Evolutionary conservation across 1,140 invertebrate genomes (phyloP).

Genomic region (Nautilus pompilius): DNA sequence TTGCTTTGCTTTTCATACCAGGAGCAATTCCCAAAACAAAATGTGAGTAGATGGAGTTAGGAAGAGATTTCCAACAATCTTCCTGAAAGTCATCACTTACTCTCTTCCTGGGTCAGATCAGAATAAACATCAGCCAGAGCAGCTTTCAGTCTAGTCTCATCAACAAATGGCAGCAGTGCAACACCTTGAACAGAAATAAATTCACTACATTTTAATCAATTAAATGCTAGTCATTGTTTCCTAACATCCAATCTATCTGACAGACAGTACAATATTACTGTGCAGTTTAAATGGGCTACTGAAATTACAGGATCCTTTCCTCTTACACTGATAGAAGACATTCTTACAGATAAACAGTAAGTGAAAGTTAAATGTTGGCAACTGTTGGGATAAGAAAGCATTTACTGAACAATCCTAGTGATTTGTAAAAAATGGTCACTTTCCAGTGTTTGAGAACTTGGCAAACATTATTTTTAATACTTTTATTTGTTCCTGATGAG

Average conservation of each 20-base stretch:
- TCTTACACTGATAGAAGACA: no score
- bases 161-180: conserved; percentile 95
- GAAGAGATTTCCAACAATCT: not conserved
- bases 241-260: not conserved
- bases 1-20: no score
- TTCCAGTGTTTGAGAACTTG: not conserved
- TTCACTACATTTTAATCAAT: not conserved
- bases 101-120: conserved; percentile 76
- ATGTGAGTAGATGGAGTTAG: no score
- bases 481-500: no score
- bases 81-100: conserved; percentile 45
- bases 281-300: not conserved
- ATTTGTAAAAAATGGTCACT: not conserved
- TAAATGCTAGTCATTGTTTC: no score
- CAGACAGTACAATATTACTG: not conserved
- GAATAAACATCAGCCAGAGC: conserved; percentile 79
- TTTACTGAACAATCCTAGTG: no score
- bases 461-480: no score
- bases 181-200: conserved; percentile 63
- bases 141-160: conserved; percentile 86
- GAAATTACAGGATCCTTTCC: no score
- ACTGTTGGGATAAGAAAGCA: no score
- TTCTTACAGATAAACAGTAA: no score
- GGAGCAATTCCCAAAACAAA: no score
- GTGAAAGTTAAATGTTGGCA: no score